Evolutionary conservation across 2,797 vertebrate genomes (phyloP).

Genomic region (Eospalax fontanierii): DNA sequence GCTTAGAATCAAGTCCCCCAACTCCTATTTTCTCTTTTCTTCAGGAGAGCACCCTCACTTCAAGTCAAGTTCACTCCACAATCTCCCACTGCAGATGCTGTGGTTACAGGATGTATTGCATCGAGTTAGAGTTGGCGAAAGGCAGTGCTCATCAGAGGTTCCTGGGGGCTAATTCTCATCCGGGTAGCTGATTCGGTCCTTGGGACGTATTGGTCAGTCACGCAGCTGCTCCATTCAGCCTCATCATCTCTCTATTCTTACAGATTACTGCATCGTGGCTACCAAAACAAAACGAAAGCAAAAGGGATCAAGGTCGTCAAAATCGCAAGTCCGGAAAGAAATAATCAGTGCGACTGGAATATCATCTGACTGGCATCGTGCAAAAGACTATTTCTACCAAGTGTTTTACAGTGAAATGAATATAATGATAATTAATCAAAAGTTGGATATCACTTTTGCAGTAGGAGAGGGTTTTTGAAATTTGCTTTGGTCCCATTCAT

Average conservation of each 20-base stretch:
- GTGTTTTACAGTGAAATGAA: background rate
- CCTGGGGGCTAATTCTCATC: constrained; percentile 82
- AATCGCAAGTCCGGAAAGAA: constrained; percentile 73
- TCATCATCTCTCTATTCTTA: constrained; percentile 89
- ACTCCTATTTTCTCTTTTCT: constrained; percentile 72
- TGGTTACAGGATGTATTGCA: constrained; percentile 75
- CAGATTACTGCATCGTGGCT: constrained; percentile 80
- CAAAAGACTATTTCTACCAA: background rate
- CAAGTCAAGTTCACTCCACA: constrained; percentile 69
- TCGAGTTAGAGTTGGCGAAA: constrained; percentile 79
- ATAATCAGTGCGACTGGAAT: constrained; percentile 67
- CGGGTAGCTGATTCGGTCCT: constrained; percentile 87
- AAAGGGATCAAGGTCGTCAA: constrained; percentile 73
- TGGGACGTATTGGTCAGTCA: constrained; percentile 88
- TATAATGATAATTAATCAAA: constrained; percentile 53
- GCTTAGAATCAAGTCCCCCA: constrained; percentile 83
- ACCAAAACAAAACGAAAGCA: constrained; percentile 81
- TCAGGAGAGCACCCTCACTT: constrained; percentile 67
- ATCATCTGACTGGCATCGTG: constrained; percentile 63
- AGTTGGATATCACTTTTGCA: background rate
- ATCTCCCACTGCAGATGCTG: constrained; percentile 79
- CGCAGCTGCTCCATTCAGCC: constrained; percentile 84
- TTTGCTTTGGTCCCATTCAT: constrained; percentile 20
- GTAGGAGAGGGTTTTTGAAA: background rate
- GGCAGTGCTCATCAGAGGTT: no score